A percentile compares a stretch with the other conserved stretches of the same genome.
Evolutionary conservation across 35 echinoderm and acorn worm genomes (phyloP).

Genomic region (Eucidaris tribuloides): DNA sequence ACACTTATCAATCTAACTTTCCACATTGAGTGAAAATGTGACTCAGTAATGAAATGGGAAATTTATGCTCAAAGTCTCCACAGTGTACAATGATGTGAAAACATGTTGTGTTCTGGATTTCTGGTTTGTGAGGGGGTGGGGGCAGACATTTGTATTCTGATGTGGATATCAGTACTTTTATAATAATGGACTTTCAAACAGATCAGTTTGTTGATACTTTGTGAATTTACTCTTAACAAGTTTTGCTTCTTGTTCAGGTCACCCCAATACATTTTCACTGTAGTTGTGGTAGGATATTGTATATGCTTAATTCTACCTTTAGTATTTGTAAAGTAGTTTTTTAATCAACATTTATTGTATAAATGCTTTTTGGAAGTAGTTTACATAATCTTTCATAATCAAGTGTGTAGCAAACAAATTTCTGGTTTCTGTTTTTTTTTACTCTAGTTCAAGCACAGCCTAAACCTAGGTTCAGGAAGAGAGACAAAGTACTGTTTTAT

Average conservation of each 20-base stretch:
- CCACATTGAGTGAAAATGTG: background rate
- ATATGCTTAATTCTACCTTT: background rate
- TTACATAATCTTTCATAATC: background rate
- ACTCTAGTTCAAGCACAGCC: conserved; percentile 39
- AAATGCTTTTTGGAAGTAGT: background rate
- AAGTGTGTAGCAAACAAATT: no score
- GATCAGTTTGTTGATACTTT: no score
- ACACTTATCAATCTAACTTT: background rate
- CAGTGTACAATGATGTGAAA: no score
- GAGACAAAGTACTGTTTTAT: conserved; percentile 98
- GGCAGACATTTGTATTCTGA: no score
- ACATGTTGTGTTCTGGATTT: no score
- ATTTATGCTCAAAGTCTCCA: no score
- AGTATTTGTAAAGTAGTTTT: background rate
- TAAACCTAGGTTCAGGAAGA: conserved; percentile 96
- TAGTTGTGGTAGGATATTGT: background rate
- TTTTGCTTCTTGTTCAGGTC: no score
- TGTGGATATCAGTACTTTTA: no score
- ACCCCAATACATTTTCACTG: background rate
- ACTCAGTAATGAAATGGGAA: background rate
- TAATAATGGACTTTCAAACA: no score
- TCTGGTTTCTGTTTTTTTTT: background rate
- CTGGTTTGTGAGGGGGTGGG: no score
- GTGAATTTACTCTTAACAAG: no score
- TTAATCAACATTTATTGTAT: no score